Evolutionary conservation across 23 tunicate genomes (phyloP), one percentile per base, ranked within the genome.

Genomic region (Halocynthia roretzi): DNA sequence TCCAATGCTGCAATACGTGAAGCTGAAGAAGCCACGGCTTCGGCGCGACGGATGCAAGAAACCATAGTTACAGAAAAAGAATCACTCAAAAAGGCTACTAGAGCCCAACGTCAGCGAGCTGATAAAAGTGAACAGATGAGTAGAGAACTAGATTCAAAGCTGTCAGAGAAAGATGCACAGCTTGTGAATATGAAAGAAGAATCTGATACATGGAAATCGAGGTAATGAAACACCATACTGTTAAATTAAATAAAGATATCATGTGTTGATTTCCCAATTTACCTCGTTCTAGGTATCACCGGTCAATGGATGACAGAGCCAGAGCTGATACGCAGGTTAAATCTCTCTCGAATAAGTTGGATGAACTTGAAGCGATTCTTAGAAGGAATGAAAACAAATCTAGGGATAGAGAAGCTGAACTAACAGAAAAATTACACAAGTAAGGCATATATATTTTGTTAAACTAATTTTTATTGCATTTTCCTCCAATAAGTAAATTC

Each of bases 161-260:
- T 89, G 77, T 67, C 57, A 11, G 96, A 89, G 11, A 61, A 82
- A 61, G 88, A 89, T 68, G 50, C 73, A 20, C 80, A 89, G 44
- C 58, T 89, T 65, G 80, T 56, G 17, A 83, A 80, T 21, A 88
- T 85, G 18, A 75, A 87, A 75, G 87, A 87, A 21, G 89, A 89
- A 52, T 87, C 85, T 53, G 96, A 89, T 61, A 85, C 96, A 15
- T 89, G 96, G 96, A 80, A 83, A 71, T 81, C 87, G 10, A 81
- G 93, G 93, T 87, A 61, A 53, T 53, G 23, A 2, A 67, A 15
- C 12, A 21, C 23, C 20, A 2, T 67, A 18, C 14, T 11, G 23
- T 21, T 18, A 11, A 12, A 19, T 4, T 18, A 67, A 18, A 11
- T 11, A 18, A 19, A 19, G 20, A 21, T 21, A 14, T 14, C 63